Conservation (phyloP, 2,797 vertebrate species). For the Avahi laniger region DNA sequence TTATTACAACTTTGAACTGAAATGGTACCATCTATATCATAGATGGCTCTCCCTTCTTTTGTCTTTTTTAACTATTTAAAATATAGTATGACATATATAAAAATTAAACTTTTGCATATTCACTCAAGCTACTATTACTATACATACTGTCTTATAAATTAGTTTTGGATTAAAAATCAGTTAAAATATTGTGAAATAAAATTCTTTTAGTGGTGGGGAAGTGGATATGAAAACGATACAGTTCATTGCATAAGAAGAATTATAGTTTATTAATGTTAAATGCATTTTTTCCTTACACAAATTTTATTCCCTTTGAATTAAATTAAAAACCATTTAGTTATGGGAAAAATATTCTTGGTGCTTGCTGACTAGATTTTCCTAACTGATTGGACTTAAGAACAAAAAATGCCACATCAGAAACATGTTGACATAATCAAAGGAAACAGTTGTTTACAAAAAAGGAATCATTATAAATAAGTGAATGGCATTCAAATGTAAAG, state of each 20-base stretch:
- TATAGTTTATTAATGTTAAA: slow-evolving; percentile 60
- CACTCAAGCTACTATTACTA: slow-evolving; percentile 73
- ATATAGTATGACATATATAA: slow-evolving; percentile 77
- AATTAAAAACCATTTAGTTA: slow-evolving; percentile 59
- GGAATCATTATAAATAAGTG: slow-evolving; percentile 60
- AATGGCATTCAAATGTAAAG: slow-evolving; percentile 34
- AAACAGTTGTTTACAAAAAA: slow-evolving; percentile 64
- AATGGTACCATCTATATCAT: slow-evolving; percentile 71
- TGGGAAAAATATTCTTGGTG: slow-evolving; percentile 31
- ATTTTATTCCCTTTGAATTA: slow-evolving; percentile 61
- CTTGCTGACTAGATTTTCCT: slow-evolving; percentile 32
- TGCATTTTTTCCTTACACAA: slow-evolving; percentile 38
- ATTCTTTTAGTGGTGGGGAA: slow-evolving; percentile 48
- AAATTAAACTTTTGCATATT: slow-evolving; percentile 75
- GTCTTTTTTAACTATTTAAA: slow-evolving; percentile 78
- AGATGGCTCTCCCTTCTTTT: slow-evolving; percentile 64
- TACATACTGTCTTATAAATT: slow-evolving; percentile 70
- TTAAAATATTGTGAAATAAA: slow-evolving; percentile 71
- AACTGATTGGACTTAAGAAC: slow-evolving; percentile 65
- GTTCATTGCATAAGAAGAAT: slow-evolving; percentile 57
- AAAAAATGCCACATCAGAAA: slow-evolving; percentile 52
- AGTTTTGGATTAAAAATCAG: slow-evolving; percentile 78
- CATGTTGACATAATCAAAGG: slow-evolving; percentile 57
- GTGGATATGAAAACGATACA: slow-evolving; percentile 62
- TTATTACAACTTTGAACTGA: slow-evolving; percentile 77